A percentile compares a stretch with the other conserved stretches of the same genome.
These are phyloP conservation scores for Neodiprion fabricii DNA, from an alignment of 1,140 invertebrate species.

Conservation along the genomic window DNA sequence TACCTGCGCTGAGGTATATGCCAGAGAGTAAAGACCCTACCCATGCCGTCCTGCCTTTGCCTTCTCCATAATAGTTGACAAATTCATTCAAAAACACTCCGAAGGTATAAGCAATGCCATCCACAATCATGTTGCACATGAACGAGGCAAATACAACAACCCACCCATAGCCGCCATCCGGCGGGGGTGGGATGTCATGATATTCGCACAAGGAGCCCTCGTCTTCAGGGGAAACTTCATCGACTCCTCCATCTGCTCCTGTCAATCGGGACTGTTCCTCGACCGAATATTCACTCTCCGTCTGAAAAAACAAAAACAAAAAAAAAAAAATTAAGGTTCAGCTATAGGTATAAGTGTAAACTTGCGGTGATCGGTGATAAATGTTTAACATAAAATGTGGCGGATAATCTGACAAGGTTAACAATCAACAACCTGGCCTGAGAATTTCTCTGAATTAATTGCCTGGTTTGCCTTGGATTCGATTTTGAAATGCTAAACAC, in stretches of 20 bases:
- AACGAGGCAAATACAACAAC: conserved; percentile 94
- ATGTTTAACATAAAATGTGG: too few relatives aligned
- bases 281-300: conserved; percentile 83
- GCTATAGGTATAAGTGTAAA: background rate
- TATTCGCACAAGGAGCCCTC: conserved; percentile 77
- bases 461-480: too few relatives aligned
- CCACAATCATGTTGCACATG: conserved; percentile 98
- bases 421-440: too few relatives aligned
- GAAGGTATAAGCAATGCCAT: conserved; percentile 95
- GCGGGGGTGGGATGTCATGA: conserved; percentile 80
- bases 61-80: conserved; percentile 80
- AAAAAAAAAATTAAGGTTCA: background rate
- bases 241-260: conserved; percentile 53
- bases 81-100: conserved; percentile 88
- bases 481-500: too few relatives aligned
- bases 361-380: background rate
- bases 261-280: conserved; percentile 79
- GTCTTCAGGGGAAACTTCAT: conserved; percentile 71
- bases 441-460: too few relatives aligned
- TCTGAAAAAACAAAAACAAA: conserved; percentile 65
- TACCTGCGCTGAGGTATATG: conserved; percentile 90
- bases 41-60: conserved; percentile 91
- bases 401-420: too few relatives aligned
- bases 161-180: conserved; percentile 91
- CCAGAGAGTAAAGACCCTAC: conserved; percentile 93